These are phyloP conservation scores for Xestia rhomboidea DNA, from an alignment of 2,888 invertebrate genomes.

Conservation along the genomic window DNA sequence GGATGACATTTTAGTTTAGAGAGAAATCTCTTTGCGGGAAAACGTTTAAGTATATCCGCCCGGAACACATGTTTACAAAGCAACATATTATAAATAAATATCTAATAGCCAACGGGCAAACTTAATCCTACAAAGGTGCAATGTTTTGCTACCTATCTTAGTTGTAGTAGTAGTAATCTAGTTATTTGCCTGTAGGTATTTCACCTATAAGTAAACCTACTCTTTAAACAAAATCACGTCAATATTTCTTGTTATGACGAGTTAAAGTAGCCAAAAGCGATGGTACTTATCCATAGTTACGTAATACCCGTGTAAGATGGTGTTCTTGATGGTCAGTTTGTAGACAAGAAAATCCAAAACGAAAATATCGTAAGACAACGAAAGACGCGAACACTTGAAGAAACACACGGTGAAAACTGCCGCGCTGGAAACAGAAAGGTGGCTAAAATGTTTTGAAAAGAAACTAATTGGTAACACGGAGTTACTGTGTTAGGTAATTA, in stretches of 20 bases:
- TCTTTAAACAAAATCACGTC: background rate
- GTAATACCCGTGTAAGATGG: background rate
- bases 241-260: background rate
- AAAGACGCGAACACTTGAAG: background rate
- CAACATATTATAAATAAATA: conserved; percentile 38
- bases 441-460: background rate
- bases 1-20: conserved; percentile 83
- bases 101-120: conserved; percentile 13
- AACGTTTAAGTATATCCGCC: conserved; percentile 68
- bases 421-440: background rate
- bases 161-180: too few species aligned
- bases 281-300: background rate
- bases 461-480: background rate
- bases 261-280: background rate
- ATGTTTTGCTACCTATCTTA: background rate
- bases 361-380: background rate
- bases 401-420: background rate
- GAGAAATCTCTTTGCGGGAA: conserved; percentile 77
- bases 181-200: background rate
- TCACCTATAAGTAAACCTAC: background rate
- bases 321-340: background rate
- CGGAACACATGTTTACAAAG: conserved; percentile 46
- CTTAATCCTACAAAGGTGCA: conserved; percentile 3
- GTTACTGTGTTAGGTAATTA: background rate
- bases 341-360: background rate